Conservation (phyloP, 2,113 vertebrate genomes). For the Nothocercus nigrocapillus region DNA sequence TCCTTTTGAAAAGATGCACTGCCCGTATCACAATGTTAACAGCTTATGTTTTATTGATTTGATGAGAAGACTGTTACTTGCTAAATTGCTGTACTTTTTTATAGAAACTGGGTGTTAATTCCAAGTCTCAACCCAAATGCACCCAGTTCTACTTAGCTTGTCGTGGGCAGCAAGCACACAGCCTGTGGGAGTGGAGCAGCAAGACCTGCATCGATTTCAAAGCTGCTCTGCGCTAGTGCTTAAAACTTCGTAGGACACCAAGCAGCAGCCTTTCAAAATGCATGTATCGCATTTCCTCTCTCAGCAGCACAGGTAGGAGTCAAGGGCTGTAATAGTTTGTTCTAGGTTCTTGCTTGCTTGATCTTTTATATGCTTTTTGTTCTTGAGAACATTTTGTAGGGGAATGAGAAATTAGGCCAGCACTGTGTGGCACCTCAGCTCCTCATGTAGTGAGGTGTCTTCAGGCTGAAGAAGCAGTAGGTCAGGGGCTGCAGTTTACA, state of each 20-base stretch:
- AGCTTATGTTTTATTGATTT: not conserved
- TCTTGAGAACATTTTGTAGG: not conserved
- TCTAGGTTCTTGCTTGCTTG: not conserved
- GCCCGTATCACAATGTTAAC: not conserved
- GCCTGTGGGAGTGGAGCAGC: not conserved
- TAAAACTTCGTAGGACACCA: not conserved
- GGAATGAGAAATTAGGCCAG: conserved; percentile 14
- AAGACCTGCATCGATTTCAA: not conserved
- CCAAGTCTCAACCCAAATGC: not conserved
- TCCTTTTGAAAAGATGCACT: not conserved
- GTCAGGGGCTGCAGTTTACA: conserved; percentile 51
- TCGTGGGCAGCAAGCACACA: not conserved
- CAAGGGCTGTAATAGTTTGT: not conserved
- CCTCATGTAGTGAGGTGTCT: conserved; percentile 19
- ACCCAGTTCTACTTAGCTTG: not conserved
- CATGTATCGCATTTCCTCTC: not conserved
- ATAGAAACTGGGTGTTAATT: not conserved
- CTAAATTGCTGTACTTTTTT: not conserved
- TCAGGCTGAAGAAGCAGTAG: not conserved
- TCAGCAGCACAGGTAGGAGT: not conserved
- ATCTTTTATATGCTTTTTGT: not conserved
- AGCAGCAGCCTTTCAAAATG: not conserved
- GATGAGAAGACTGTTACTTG: not conserved
- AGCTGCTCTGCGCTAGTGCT: not conserved
- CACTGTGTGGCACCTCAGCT: not conserved